Conservation (phyloP, 1,140 invertebrate species). For the Drosophila biarmipes region DNA sequence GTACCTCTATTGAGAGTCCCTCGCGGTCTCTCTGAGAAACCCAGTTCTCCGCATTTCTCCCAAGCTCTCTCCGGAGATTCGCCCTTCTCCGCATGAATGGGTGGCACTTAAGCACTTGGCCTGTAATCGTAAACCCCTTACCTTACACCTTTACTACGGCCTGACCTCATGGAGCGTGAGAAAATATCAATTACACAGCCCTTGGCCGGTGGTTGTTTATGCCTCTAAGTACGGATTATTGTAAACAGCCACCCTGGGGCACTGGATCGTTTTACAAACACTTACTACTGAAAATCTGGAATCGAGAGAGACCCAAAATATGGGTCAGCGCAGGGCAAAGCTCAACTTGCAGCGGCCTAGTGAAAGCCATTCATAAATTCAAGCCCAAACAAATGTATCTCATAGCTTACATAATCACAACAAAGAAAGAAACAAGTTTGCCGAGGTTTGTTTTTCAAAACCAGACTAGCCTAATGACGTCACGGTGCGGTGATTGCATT, state of each 20-base stretch:
- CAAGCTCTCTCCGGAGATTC: conserved; percentile 2
- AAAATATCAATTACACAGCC: conserved; percentile 59
- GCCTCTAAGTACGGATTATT: conserved; percentile 14
- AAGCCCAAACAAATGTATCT: conserved; percentile 61
- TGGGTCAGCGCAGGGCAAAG: conserved; percentile 68
- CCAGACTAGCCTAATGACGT: conserved; percentile 58
- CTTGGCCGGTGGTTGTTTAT: conserved; percentile 46
- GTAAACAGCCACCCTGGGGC: conserved; percentile 6
- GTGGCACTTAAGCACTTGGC: conserved; percentile 39
- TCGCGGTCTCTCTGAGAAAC: conserved; percentile 4
- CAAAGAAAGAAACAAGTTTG: conserved; percentile 55
- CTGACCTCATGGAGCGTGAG: conserved; percentile 76
- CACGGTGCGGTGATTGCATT: conserved; percentile 67
- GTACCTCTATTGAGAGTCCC: not conserved
- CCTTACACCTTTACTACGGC: conserved; percentile 35
- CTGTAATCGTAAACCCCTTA: conserved; percentile 30
- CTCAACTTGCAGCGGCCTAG: conserved; percentile 62
- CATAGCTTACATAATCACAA: conserved; percentile 60
- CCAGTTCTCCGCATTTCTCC: not conserved
- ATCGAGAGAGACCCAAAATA: conserved; percentile 33
- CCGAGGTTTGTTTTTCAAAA: conserved; percentile 31
- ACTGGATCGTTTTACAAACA: conserved; percentile 40
- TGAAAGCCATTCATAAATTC: conserved; percentile 76
- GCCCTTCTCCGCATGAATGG: conserved; percentile 32
- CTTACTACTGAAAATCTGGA: conserved; percentile 24